Evolutionary conservation across 37 sponge, comb jelly and placozoan species (phyloP).

Genomic region (Halisarca cf. caerulea): DNA sequence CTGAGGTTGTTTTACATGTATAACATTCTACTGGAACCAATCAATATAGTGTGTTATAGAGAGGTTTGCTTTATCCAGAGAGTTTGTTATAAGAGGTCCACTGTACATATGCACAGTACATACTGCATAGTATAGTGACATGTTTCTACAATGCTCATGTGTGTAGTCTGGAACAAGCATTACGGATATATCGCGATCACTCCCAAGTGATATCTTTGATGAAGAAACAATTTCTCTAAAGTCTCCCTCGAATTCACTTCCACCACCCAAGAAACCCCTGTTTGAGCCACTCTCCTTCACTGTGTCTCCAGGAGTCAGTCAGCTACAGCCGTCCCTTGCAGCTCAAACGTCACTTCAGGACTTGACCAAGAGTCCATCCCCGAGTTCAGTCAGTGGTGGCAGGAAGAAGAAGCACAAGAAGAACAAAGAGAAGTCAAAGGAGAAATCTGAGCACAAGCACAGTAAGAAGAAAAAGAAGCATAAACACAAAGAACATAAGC

Average conservation of each 20-base stretch:
- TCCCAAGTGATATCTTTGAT: slow-evolving; percentile 16
- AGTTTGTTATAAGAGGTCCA: too few relatives aligned
- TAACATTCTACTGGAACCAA: too few relatives aligned
- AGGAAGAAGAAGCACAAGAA: slow-evolving; percentile 48
- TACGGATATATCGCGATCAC: slow-evolving; percentile 15
- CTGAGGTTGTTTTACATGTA: too few relatives aligned
- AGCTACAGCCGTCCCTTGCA: too few relatives aligned
- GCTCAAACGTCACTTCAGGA: too few relatives aligned
- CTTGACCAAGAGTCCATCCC: neutral
- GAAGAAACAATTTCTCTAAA: neutral
- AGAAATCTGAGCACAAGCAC: slow-evolving; percentile 46
- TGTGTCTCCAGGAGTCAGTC: too few relatives aligned
- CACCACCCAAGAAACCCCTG: neutral
- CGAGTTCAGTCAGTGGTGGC: neutral
- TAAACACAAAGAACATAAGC: slow-evolving; percentile 43
- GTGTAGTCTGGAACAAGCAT: neutral
- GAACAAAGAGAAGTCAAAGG: slow-evolving; percentile 25
- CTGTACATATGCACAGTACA: too few relatives aligned
- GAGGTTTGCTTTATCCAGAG: too few relatives aligned
- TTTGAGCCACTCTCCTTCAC: neutral
- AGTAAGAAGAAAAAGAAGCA: slow-evolving; percentile 57
- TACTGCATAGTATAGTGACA: too few relatives aligned
- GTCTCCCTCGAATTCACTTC: neutral
- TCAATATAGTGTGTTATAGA: too few relatives aligned
- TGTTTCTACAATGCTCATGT: too few relatives aligned